These are phyloP conservation scores for Siniperca obscura DNA, from an alignment of 2,797 vertebrate genomes.

Conservation along the genomic window DNA sequence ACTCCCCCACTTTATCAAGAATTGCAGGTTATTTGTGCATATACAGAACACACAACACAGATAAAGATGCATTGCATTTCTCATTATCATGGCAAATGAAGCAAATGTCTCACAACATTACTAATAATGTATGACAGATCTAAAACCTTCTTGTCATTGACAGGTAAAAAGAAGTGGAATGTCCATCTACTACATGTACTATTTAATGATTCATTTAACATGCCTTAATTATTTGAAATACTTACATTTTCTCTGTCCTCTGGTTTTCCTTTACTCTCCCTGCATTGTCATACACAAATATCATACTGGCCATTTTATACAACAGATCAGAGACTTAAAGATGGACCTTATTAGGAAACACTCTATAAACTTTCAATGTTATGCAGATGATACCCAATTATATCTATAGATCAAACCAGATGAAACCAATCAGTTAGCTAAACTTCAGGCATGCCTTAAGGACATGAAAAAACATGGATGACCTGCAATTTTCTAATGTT, in stretches of 20 bases:
- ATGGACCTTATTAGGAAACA: background rate
- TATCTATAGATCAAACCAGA: too few species aligned
- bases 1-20: background rate
- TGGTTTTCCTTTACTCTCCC: background rate
- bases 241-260: background rate
- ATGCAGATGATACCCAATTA: too few species aligned
- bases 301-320: background rate
- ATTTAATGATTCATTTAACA: background rate
- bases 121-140: background rate
- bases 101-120: background rate
- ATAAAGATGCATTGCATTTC: background rate
- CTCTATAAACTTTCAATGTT: too few species aligned
- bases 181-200: background rate
- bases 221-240: background rate
- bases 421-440: too few species aligned
- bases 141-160: background rate
- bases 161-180: background rate
- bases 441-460: too few species aligned
- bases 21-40: background rate
- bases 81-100: constrained; percentile 1
- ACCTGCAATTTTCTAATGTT: too few species aligned
- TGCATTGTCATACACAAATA: background rate
- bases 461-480: too few species aligned
- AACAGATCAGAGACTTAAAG: background rate
- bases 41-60: background rate